phyloP scores from a whole-genome alignment of 2,888 invertebrate genomes.

The Stomorhina lunata region DNA sequence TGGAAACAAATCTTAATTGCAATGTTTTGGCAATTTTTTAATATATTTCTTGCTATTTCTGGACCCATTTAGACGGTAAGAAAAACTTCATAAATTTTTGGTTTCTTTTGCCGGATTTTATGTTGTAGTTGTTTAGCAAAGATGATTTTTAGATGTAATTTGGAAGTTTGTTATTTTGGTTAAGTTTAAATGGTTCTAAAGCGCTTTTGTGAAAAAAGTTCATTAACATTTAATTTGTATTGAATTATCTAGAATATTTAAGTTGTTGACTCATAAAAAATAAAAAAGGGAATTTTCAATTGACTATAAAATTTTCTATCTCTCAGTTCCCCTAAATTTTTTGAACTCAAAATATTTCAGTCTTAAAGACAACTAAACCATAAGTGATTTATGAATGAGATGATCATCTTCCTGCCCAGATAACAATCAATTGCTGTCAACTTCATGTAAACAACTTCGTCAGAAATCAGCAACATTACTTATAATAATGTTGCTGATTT shows the following conservation, averaged over 20 bases:
- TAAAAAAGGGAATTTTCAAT: no score
- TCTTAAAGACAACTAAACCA: neutral
- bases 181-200: no score
- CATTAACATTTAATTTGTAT: no score
- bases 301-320: no score
- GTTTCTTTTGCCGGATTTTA: constrained; percentile 15
- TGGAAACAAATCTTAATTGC: neutral
- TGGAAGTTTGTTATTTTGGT: neutral
- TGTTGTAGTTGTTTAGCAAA: neutral
- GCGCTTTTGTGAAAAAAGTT: no score
- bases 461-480: neutral
- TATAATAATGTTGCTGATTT: neutral
- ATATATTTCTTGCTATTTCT: neutral
- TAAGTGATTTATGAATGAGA: constrained; percentile 13
- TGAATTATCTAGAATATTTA: no score
- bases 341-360: no score
- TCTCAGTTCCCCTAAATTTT: no score
- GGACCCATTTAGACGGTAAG: constrained; percentile 8
- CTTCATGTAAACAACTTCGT: constrained; percentile 39
- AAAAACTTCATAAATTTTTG: neutral
- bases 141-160: neutral
- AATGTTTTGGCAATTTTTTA: constrained; percentile 13
- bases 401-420: constrained; percentile 40
- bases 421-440: constrained; percentile 54
- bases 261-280: no score